Conservation (phyloP, 2,113 vertebrate species). For the Ciconia boyciana region DNA sequence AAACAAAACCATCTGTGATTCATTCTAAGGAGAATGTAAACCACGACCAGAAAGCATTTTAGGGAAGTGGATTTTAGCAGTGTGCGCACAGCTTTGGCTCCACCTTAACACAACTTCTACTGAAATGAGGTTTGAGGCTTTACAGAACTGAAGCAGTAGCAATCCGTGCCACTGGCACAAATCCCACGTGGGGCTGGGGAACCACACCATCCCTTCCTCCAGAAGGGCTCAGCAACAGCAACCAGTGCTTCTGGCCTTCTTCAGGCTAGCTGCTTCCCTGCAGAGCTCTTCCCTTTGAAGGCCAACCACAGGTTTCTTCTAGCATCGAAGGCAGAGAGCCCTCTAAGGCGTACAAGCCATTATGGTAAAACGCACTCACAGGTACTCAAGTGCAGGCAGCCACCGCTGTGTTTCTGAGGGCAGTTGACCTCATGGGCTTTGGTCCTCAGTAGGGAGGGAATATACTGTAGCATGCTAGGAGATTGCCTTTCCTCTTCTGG, state of each 20-base stretch:
- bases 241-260: neutral
- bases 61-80: neutral
- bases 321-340: neutral
- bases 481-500: neutral
- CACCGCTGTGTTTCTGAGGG: neutral
- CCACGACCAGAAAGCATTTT: conserved; percentile 23
- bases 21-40: conserved; percentile 15
- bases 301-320: neutral
- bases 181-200: neutral
- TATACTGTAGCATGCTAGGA: neutral
- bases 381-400: neutral
- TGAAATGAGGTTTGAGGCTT: conserved; percentile 4
- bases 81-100: neutral
- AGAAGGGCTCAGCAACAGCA: neutral
- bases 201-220: neutral
- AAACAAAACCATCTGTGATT: neutral
- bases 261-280: neutral
- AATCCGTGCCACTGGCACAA: neutral
- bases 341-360: accelerated
- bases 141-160: neutral
- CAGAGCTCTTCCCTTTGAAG: neutral
- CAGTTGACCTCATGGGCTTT: neutral
- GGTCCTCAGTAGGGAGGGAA: neutral
- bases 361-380: accelerated
- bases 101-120: neutral